Evolutionary conservation across 2,113 vertebrate genomes (phyloP), one percentile per base, ranked within the genome.

Genomic region (Ornithorhynchus anatinus): DNA sequence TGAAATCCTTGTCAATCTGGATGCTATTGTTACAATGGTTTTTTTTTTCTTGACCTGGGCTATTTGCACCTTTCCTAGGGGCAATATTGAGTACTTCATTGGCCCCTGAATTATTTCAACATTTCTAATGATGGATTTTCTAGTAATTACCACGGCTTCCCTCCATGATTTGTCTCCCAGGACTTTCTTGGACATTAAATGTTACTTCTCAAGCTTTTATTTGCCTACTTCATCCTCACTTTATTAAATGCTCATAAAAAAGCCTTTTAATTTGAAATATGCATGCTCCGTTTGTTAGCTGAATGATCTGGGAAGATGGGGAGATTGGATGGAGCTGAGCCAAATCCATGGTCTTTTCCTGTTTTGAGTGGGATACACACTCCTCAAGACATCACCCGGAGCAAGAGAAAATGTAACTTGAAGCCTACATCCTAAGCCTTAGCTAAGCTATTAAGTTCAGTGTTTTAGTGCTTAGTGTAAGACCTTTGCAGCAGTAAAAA

Each of bases 171-270:
- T n/a, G 39, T 89, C 70, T 92, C 86, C 75, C 40, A 73, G 79
- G 87, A 76, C 44, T 56, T 57, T 72, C 60, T 76, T 57, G 38
- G 71, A 88, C 89, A 91, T 84, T 71, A 79, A 88, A 86, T 81
- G 75, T 74, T 86, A 76, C 67, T 79, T 84, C 77, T 86, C 0
- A 4, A 75, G 50, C 27, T 31, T 29, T 79, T 80, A 81, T 85
- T 89, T 88, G 64, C 81, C 81, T 69, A 78, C 61, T 80, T 77
- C 47, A 58, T 71, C 60, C 44, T 37, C 59, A 37, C 78, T 81
- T 84, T 86, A 81, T 79, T 85, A 78, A 89, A 82, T 81, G 83
- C 88, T 86, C 79, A 80, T 53, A 9, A 79, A 77, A 65, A 79
- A 77, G 57, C 53, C 59, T 51, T 82, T 69, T 44, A 47, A 44